Conservation (phyloP, 1,140 invertebrate genomes). For the Drosophila serrata region DNA sequence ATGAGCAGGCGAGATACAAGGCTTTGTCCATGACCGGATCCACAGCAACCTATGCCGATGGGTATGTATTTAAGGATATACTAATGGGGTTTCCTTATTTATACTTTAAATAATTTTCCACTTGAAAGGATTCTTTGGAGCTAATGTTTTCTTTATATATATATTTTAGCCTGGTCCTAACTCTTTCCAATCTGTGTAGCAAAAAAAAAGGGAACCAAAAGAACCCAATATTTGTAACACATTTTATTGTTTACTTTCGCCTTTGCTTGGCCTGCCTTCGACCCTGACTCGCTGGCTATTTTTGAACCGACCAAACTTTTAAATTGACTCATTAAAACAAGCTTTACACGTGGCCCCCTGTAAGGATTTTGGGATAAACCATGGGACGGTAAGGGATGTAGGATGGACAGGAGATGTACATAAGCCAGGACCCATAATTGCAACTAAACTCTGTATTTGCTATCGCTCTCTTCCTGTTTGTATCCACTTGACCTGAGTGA, state of each 20-base stretch:
- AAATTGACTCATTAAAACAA: slow-evolving; percentile 64
- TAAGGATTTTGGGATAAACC: slow-evolving; percentile 17
- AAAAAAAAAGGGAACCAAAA: too few relatives aligned
- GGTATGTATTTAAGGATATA: slow-evolving; percentile 53
- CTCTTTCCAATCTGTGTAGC: neutral
- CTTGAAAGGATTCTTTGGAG: neutral
- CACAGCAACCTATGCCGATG: slow-evolving; percentile 60
- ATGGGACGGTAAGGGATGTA: neutral
- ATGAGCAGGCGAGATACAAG: slow-evolving; percentile 93
- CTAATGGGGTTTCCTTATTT: too few relatives aligned
- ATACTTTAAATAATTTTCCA: neutral
- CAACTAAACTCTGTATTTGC: neutral
- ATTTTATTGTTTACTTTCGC: slow-evolving; percentile 37
- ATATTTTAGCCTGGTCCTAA: neutral
- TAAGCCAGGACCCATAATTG: slow-evolving; percentile 11
- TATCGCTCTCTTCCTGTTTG: neutral
- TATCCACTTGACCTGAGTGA: neutral
- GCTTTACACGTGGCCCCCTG: slow-evolving; percentile 54
- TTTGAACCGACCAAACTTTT: slow-evolving; percentile 45
- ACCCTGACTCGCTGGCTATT: slow-evolving; percentile 23
- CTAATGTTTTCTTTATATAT: neutral
- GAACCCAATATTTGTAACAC: slow-evolving; percentile 5
- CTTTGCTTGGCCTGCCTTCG: slow-evolving; percentile 9
- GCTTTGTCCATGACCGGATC: slow-evolving; percentile 88
- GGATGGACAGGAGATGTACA: neutral